Evolutionary conservation across 1,140 invertebrate species (phyloP).

Genomic region (Yoshiicerus persimilis): DNA sequence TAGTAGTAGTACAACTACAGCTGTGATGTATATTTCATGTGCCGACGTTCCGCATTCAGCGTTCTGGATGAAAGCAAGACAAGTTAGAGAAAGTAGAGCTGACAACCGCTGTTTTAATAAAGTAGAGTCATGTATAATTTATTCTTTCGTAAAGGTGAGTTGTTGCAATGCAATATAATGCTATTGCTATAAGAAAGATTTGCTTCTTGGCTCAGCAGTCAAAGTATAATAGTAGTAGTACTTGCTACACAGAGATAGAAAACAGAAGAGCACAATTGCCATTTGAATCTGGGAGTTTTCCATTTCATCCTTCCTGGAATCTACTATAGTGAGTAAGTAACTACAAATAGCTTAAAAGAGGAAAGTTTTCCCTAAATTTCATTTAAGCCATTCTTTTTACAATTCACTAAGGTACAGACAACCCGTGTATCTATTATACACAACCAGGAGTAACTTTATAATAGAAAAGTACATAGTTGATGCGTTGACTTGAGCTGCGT

Average conservation of each 20-base stretch:
- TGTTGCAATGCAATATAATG: neutral
- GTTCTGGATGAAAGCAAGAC: neutral
- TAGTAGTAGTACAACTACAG: neutral
- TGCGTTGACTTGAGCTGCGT: neutral
- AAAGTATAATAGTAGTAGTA: too few species aligned
- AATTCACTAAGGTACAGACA: neutral
- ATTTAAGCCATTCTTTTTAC: neutral
- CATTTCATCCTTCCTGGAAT: neutral
- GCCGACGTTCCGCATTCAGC: neutral
- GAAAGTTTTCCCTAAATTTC: slow-evolving; percentile 1
- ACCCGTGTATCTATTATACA: neutral
- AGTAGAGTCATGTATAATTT: neutral
- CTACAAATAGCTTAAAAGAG: neutral
- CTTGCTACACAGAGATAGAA: neutral
- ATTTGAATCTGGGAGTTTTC: neutral
- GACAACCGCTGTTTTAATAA: neutral
- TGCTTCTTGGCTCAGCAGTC: too few species aligned
- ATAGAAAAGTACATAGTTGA: neutral
- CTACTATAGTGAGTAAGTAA: neutral
- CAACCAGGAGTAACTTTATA: neutral
- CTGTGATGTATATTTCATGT: neutral
- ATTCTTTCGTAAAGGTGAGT: neutral
- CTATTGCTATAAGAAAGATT: neutral
- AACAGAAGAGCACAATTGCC: neutral
- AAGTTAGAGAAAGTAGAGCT: neutral